Evolutionary conservation across 2,797 vertebrate species (phyloP).

Genomic region (Acanthurus tractus): DNA sequence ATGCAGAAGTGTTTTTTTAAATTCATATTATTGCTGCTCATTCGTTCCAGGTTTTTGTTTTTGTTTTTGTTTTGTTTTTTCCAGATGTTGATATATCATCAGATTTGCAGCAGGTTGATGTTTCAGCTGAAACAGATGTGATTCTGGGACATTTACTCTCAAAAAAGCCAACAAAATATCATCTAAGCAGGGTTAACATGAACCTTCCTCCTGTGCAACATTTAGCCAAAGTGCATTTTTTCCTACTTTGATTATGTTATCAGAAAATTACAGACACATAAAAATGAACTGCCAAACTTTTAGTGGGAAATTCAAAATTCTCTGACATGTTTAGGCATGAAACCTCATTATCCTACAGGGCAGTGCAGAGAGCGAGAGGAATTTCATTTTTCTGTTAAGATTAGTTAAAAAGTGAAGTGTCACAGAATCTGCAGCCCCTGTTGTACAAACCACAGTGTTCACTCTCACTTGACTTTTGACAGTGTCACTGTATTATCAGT

Average conservation of each 20-base stretch:
- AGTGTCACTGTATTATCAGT: constrained; percentile 11
- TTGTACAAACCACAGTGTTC: background rate
- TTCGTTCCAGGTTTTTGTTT: too few species aligned
- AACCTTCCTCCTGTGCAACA: background rate
- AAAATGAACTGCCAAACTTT: background rate
- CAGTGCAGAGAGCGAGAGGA: background rate
- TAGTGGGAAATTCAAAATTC: background rate
- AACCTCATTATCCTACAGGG: background rate
- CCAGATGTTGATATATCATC: too few species aligned
- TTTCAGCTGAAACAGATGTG: too few species aligned
- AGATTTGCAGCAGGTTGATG: too few species aligned
- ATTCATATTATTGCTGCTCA: too few species aligned
- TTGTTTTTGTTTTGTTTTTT: too few species aligned
- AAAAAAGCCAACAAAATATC: background rate
- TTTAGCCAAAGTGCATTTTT: background rate
- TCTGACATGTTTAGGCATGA: background rate
- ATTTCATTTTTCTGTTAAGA: too few species aligned
- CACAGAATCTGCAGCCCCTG: background rate
- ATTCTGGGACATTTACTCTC: background rate
- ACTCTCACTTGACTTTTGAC: constrained; percentile 24
- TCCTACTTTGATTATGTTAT: background rate
- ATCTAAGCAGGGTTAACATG: too few species aligned
- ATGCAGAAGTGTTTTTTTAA: background rate
- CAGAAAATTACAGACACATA: background rate
- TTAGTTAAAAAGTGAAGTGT: background rate